Evolutionary conservation across 2,888 invertebrate species (phyloP).

Genomic region (Microplitis deprimator): DNA sequence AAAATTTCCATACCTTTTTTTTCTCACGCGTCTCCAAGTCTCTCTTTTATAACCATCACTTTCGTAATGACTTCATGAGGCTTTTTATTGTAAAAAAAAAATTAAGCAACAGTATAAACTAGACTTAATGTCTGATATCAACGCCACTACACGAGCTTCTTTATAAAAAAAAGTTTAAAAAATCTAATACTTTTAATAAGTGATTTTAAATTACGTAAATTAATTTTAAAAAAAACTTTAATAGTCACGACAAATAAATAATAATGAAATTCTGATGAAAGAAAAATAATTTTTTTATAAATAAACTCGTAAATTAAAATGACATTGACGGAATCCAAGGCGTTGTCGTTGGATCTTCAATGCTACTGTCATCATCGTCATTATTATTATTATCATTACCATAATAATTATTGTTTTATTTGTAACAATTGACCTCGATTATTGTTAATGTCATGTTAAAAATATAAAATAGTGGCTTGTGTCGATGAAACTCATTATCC

Average conservation of each 20-base stretch:
- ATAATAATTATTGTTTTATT: not conserved
- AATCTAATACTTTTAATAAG: not conserved
- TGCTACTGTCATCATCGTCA: constrained; percentile 8
- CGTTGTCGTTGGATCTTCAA: constrained; percentile 18
- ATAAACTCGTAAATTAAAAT: constrained; percentile 16
- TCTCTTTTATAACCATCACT: not conserved
- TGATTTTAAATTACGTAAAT: not conserved
- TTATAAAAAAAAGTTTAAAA: too few relatives aligned
- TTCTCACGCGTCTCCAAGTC: not conserved
- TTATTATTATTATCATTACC: not conserved
- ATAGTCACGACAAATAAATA: too few relatives aligned
- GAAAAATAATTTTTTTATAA: not conserved
- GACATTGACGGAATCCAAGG: constrained; percentile 12
- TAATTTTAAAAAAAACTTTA: too few relatives aligned
- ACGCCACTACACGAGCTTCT: not conserved
- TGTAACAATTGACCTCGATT: not conserved
- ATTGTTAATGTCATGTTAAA: constrained; percentile 25
- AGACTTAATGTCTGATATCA: not conserved
- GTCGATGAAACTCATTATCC: constrained; percentile 23
- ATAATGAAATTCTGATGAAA: too few relatives aligned
- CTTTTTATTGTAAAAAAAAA: not conserved
- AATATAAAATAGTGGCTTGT: not conserved
- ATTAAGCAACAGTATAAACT: constrained; percentile 6
- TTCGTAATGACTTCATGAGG: not conserved
- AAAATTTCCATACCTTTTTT: constrained; percentile 8